phyloP scores from a whole-genome alignment of 1,140 invertebrate genomes.

The Chrysoperla carnea region DNA sequence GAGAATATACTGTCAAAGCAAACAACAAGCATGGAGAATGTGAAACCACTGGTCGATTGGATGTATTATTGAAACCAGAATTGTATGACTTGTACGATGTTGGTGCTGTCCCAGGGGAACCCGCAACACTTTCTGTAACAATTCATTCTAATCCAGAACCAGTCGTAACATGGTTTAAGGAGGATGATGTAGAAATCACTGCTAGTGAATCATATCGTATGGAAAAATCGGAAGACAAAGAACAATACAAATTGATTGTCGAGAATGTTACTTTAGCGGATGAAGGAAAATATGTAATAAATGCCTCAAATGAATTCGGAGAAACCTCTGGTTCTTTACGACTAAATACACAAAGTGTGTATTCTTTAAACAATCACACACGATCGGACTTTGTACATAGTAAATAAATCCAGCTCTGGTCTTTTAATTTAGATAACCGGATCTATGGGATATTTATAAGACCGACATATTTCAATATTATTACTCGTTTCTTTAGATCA shows the following conservation, averaged over 20 bases:
- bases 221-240: slow-evolving; percentile 38
- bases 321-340: slow-evolving; percentile 47
- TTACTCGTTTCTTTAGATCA: too few relatives aligned
- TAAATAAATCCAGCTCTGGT: too few relatives aligned
- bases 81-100: slow-evolving; percentile 54
- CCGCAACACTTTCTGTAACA: slow-evolving; percentile 46
- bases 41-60: slow-evolving; percentile 46
- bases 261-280: slow-evolving; percentile 51
- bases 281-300: slow-evolving; percentile 60
- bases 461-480: too few relatives aligned
- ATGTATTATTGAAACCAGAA: slow-evolving; percentile 55
- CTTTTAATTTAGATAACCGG: too few relatives aligned
- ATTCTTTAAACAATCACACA: slow-evolving; percentile 1
- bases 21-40: slow-evolving; percentile 60
- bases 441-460: too few relatives aligned
- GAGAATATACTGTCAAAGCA: slow-evolving; percentile 59
- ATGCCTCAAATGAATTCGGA: slow-evolving; percentile 56
- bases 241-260: slow-evolving; percentile 47
- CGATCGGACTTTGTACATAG: too few relatives aligned
- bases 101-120: slow-evolving; percentile 50
- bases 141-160: slow-evolving; percentile 64
- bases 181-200: slow-evolving; percentile 39
- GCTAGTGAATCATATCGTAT: slow-evolving; percentile 35
- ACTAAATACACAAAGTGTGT: slow-evolving; percentile 63
- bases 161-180: slow-evolving; percentile 54